These are phyloP conservation scores for Cryptus viduatorius DNA, from an alignment of 2,888 invertebrate genomes.

Conservation along the genomic window DNA sequence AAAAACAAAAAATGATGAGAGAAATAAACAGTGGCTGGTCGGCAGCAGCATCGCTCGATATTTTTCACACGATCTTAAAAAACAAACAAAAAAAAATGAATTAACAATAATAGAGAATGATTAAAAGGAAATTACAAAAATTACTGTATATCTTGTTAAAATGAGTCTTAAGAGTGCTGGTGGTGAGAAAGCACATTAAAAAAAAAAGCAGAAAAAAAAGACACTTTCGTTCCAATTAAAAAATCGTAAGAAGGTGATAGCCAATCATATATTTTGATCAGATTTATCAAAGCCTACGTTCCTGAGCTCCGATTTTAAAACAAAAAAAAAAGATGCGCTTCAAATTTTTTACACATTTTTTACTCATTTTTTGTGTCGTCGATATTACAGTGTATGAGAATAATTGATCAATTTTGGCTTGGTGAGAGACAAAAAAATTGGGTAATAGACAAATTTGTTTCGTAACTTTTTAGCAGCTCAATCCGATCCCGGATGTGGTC, in stretches of 20 bases:
- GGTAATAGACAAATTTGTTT: too few species aligned
- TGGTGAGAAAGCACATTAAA: slow-evolving; percentile 61
- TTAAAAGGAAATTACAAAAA: slow-evolving; percentile 8
- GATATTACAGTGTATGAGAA: too few species aligned
- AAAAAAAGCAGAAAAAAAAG: slow-evolving; percentile 21
- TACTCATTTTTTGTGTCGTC: neutral
- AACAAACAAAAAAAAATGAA: slow-evolving; percentile 40
- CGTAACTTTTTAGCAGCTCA: too few species aligned
- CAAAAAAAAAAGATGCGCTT: too few species aligned
- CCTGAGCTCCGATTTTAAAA: slow-evolving; percentile 40
- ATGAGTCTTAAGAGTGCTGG: slow-evolving; percentile 65
- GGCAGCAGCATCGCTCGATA: slow-evolving; percentile 68
- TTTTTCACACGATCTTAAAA: slow-evolving; percentile 70
- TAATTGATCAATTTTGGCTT: too few species aligned
- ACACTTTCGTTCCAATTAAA: slow-evolving; percentile 51
- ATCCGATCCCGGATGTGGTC: too few species aligned
- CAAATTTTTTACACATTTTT: too few species aligned
- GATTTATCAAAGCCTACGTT: slow-evolving; percentile 61
- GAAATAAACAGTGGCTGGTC: slow-evolving; percentile 58
- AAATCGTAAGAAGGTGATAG: slow-evolving; percentile 45
- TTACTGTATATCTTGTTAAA: slow-evolving; percentile 67
- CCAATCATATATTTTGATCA: slow-evolving; percentile 65
- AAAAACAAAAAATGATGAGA: slow-evolving; percentile 38
- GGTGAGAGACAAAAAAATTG: too few species aligned
- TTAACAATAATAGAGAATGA: slow-evolving; percentile 47